These are phyloP conservation scores for Standfussiana lucernea DNA, from an alignment of 2,888 invertebrate species.

Conservation along the genomic window DNA sequence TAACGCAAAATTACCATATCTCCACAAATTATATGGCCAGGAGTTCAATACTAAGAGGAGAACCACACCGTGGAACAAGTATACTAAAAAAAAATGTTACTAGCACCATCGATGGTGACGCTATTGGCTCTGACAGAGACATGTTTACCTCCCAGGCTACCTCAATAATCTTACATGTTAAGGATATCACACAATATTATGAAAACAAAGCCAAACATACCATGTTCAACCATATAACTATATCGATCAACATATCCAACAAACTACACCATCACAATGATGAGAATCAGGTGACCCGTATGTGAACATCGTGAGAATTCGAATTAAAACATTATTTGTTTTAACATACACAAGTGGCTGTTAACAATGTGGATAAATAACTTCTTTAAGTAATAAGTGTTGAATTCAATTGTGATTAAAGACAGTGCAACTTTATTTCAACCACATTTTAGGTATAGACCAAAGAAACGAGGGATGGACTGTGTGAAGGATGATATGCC, in stretches of 20 bases:
- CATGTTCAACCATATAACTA: conserved; percentile 40
- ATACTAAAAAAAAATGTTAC: background rate
- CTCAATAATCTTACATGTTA: background rate
- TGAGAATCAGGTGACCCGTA: conserved; percentile 82
- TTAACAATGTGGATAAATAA: conserved; percentile 26
- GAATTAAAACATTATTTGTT: conserved; percentile 64
- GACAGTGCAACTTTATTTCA: background rate
- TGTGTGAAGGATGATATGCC: too few species aligned
- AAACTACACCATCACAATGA: conserved; percentile 70
- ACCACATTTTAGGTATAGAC: too few species aligned
- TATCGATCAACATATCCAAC: conserved; percentile 55
- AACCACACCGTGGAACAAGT: background rate
- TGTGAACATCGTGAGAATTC: conserved; percentile 71
- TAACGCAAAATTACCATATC: background rate
- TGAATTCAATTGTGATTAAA: background rate
- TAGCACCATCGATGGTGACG: background rate
- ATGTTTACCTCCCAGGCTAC: background rate
- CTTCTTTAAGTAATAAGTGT: conserved; percentile 25
- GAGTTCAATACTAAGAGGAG: background rate
- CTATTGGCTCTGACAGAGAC: background rate
- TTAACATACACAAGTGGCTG: conserved; percentile 59
- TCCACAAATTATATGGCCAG: background rate
- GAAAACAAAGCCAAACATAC: conserved; percentile 34
- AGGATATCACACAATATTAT: conserved; percentile 29
- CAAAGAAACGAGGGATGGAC: too few species aligned